Percentiles rank a stretch among this genome's conserved stretches.
Conservation (phyloP, 2,113 vertebrate species). For the Gadus chalcogrammus region DNA sequence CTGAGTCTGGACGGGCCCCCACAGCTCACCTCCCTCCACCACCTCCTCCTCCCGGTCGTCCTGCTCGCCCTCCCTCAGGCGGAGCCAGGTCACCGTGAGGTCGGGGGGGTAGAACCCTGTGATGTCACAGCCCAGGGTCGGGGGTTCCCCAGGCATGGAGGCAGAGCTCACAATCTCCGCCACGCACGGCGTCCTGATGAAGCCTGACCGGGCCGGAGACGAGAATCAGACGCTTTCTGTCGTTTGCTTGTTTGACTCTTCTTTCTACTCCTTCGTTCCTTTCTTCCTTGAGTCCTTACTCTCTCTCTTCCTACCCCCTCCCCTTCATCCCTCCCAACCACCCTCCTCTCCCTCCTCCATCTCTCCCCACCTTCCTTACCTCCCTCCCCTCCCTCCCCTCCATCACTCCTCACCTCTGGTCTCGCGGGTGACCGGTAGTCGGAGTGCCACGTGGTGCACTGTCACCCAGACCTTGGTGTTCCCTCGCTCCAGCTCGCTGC, state of each 20-base stretch:
- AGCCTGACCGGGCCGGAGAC: conserved; percentile 51
- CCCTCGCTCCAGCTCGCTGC: conserved; percentile 64
- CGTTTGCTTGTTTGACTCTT: no score
- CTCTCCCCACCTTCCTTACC: no score
- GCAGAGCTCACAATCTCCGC: conserved; percentile 57
- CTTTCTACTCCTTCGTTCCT: no score
- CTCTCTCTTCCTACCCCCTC: no score
- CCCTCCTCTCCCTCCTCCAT: neutral
- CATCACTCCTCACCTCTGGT: conserved; percentile 62
- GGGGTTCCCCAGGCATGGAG: conserved; percentile 20
- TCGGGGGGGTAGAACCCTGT: conserved; percentile 70
- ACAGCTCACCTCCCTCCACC: conserved; percentile 60
- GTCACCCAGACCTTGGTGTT: conserved; percentile 74
- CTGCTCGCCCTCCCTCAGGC: conserved; percentile 45
- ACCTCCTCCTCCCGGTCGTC: conserved; percentile 62
- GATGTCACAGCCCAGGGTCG: conserved; percentile 68
- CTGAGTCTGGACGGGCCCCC: conserved; percentile 67
- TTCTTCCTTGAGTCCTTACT: no score
- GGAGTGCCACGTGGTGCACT: conserved; percentile 73
- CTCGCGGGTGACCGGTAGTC: conserved; percentile 66
- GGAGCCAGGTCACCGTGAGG: conserved; percentile 69
- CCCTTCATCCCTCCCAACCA: no score
- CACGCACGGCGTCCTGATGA: conserved; percentile 64
- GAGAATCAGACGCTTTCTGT: no score
- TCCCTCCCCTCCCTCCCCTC: neutral